These are phyloP conservation scores for Gonioctena quinquepunctata DNA, from an alignment of 1,140 invertebrate species.

Conservation along the genomic window DNA sequence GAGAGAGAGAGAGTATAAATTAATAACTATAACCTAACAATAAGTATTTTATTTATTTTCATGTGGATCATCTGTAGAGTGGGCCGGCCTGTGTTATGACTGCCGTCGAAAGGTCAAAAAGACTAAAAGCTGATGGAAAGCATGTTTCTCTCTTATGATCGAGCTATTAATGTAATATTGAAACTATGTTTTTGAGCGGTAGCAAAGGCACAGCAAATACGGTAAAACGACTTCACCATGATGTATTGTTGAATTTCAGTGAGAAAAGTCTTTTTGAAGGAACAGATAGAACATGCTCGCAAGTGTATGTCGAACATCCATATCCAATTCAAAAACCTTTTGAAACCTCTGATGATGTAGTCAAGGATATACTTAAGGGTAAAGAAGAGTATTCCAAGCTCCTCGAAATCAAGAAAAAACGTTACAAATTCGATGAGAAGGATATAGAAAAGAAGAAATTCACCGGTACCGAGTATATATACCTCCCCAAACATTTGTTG, in stretches of 20 bases:
- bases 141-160: not conserved
- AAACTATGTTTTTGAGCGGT: not conserved
- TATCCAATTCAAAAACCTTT: conserved; percentile 11
- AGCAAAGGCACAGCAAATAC: not conserved
- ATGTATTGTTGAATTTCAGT: not conserved
- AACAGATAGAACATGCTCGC: not conserved
- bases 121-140: conserved; percentile 6
- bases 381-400: conserved; percentile 6
- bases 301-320: conserved; percentile 3
- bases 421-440: conserved; percentile 2
- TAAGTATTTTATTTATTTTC: no score
- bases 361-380: not conserved
- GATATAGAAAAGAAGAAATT: not conserved
- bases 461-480: not conserved
- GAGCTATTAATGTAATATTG: not conserved
- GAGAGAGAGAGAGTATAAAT: no score
- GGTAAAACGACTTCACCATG: not conserved
- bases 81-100: no score
- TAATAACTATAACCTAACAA: no score
- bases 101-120: no score
- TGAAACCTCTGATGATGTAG: conserved; percentile 4
- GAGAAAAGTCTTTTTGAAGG: conserved; percentile 12
- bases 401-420: not conserved
- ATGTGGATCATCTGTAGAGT: no score
- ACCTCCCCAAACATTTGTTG: conserved; percentile 3